Conservation (phyloP, 2,888 invertebrate genomes). For the Odontocerum albicorne region DNA sequence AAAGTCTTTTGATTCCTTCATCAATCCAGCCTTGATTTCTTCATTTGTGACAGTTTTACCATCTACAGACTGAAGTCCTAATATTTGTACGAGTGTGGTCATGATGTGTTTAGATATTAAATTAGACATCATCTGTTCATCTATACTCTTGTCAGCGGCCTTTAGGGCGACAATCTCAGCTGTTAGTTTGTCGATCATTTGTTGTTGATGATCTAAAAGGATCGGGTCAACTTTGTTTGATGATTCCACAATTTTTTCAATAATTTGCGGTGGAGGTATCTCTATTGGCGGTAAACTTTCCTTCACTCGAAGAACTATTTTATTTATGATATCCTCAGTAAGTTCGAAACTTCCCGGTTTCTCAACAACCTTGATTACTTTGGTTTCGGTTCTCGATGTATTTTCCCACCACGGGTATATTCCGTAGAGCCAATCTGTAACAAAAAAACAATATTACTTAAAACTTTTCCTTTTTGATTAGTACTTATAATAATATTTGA, state of each 20-base stretch:
- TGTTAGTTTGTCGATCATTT: constrained; percentile 56
- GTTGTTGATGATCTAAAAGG: constrained; percentile 49
- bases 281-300: constrained; percentile 37
- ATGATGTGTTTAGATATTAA: constrained; percentile 59
- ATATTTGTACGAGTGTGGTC: constrained; percentile 56
- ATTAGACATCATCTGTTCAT: constrained; percentile 54
- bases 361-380: constrained; percentile 38
- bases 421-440: constrained; percentile 34
- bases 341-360: constrained; percentile 36
- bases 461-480: not conserved
- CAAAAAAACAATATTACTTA: constrained; percentile 2
- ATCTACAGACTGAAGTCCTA: constrained; percentile 49
- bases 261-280: constrained; percentile 41
- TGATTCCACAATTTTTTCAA: constrained; percentile 43
- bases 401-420: too few species aligned
- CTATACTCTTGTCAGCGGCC: constrained; percentile 54
- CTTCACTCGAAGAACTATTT: constrained; percentile 41
- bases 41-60: constrained; percentile 50
- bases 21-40: constrained; percentile 61
- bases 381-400: too few species aligned
- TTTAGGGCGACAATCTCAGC: constrained; percentile 59
- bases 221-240: constrained; percentile 43
- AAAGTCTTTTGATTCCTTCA: constrained; percentile 62
- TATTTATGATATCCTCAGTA: constrained; percentile 41
- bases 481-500: too few species aligned